Conservation (phyloP, 2,113 vertebrate genomes). For the Lepisosteus osseus region DNA sequence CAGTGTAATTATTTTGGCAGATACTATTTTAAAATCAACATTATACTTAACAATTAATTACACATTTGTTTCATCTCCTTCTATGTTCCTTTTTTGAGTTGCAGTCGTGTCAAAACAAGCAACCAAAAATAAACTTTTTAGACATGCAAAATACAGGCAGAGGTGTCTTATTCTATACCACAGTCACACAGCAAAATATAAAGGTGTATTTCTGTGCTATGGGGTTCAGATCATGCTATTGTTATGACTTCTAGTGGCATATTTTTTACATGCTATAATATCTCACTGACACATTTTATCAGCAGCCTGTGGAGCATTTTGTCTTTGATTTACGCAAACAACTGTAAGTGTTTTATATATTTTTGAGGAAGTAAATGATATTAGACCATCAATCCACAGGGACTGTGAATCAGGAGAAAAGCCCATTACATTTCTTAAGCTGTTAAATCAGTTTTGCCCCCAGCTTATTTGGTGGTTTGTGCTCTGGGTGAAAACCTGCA, state of each 20-base stretch:
- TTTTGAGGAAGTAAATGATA: slow-evolving; percentile 49
- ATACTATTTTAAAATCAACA: too few species aligned
- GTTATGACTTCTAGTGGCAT: slow-evolving; percentile 26
- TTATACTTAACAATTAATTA: too few species aligned
- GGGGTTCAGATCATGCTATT: slow-evolving; percentile 25
- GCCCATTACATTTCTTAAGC: slow-evolving; percentile 69
- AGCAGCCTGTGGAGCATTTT: slow-evolving; percentile 35
- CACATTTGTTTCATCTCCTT: too few species aligned
- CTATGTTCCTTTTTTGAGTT: too few species aligned
- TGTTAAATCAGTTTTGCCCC: slow-evolving; percentile 67
- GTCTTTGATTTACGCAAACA: slow-evolving; percentile 49
- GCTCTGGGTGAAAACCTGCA: slow-evolving; percentile 62
- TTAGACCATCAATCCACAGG: slow-evolving; percentile 58
- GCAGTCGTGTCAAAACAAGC: too few species aligned
- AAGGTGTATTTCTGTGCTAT: background rate
- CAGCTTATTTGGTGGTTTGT: slow-evolving; percentile 70
- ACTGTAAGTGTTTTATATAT: slow-evolving; percentile 45
- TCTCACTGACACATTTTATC: slow-evolving; percentile 33
- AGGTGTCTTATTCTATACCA: background rate
- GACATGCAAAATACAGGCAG: too few species aligned
- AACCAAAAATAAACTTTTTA: too few species aligned
- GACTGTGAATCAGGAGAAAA: slow-evolving; percentile 48
- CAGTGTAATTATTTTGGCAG: too few species aligned
- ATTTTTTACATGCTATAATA: slow-evolving; percentile 26
- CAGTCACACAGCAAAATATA: background rate